Base-by-base conservation (phyloP, 2,888 invertebrate genomes). In the Pachliopta kotzebuea region DNA sequence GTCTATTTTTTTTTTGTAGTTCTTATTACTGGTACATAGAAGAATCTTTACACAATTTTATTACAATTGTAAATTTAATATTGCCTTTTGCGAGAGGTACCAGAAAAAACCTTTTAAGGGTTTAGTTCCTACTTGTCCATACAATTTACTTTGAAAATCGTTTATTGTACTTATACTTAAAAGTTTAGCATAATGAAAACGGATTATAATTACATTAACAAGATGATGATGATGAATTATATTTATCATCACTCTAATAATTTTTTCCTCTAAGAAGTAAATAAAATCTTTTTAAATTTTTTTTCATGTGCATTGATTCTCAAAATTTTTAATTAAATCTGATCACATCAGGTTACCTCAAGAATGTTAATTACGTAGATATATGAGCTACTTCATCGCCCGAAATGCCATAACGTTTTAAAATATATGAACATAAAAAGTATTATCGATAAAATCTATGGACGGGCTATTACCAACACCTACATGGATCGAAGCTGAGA, bases 361-460 rank as follows among this genome's bases (percentile, higher is more conserved):
- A 55, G 29, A 26, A 55, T 55, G 18, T 26, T 7, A n/a, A 55
- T 55, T 21, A 3, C 42, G 42, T 56, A 37, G 17, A 56, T 20
- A 23, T 29, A 29, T 29, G 9, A 7, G 29, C 21, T 42, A 20
- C 42, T 42, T 42, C 23, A 56, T 56, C 23, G 21, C 20, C 17
- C 1, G 49, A 29, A 11, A 45, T 45, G 45, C 62, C 56, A 50
- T 62, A 62, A 62, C 23, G 24, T 56, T 56, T 49, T 56, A 62
- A 56, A 56, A 62, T 61, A 61, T 62, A 50, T 49, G 49, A 56
- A 62, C 62, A 50, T 62, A 62, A 56, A 62, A 50, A 31, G 31
- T 62, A 62, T 31, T 56, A 56, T 62, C 61, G 56, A 45, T 21
- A 50, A 62, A 31, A 21, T 49, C 49, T 62, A 62, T 57, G 57